Evolutionary conservation across 2,113 vertebrate species (phyloP).

Genomic region (Pachyramphus minor): DNA sequence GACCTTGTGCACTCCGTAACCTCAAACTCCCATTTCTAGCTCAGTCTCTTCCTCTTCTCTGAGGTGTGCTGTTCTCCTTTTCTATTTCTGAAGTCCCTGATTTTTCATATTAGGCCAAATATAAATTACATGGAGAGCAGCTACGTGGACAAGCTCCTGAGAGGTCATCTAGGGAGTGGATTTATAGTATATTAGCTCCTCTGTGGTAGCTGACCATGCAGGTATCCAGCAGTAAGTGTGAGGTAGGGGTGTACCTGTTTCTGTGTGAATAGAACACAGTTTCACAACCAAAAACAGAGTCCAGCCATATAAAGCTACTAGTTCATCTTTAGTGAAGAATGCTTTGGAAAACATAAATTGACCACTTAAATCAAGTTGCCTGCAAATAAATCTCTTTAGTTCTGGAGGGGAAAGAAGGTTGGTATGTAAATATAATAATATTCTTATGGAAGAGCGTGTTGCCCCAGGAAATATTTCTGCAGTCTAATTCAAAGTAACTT

Average conservation of each 20-base stretch:
- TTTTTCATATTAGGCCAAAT: not conserved
- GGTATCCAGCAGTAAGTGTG: not conserved
- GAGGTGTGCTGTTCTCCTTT: not conserved
- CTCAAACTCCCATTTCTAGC: not conserved
- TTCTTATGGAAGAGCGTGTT: not conserved
- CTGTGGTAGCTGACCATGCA: not conserved
- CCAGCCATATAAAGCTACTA: fast-evolving
- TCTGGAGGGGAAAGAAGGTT: not conserved
- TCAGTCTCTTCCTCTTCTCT: not conserved
- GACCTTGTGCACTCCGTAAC: not conserved
- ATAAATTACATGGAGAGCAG: not conserved
- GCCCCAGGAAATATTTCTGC: not conserved
- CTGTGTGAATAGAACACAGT: not conserved
- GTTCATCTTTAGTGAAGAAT: not conserved
- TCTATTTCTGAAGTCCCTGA: not conserved
- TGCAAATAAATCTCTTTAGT: not conserved
- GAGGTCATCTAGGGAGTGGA: not conserved
- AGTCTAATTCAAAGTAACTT: not conserved
- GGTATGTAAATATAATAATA: not conserved
- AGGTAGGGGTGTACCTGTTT: not conserved
- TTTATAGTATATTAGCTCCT: not conserved
- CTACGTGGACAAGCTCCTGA: not conserved
- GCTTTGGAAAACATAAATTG: not conserved
- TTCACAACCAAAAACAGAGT: not conserved
- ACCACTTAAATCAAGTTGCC: not conserved